Evolutionary conservation across 2,113 vertebrate species (phyloP).

Genomic region (Isurus oxyrinchus): DNA sequence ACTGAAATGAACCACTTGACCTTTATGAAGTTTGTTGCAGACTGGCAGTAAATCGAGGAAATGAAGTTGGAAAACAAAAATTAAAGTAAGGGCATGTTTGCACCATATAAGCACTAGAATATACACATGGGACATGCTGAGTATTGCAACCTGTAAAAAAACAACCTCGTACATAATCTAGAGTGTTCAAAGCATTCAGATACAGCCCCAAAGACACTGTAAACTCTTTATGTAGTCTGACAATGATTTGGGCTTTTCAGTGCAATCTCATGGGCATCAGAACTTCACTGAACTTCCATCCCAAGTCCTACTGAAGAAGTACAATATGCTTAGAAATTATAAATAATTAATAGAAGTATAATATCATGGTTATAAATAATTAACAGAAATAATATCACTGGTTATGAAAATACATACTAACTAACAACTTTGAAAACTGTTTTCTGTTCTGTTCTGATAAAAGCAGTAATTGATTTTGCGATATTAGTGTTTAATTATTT

Average conservation of each 20-base stretch:
- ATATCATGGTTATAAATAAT: neutral
- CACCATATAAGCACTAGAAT: neutral
- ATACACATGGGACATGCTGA: neutral
- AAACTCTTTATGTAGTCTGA: neutral
- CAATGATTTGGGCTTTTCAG: neutral
- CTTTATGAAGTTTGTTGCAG: neutral
- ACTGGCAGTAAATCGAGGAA: neutral
- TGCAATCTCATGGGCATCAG: neutral
- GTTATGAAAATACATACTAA: neutral
- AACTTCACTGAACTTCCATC: neutral
- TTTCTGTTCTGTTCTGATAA: neutral
- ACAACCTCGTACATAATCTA: neutral
- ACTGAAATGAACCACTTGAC: neutral
- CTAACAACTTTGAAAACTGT: neutral
- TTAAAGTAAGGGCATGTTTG: neutral
- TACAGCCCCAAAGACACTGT: neutral
- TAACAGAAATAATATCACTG: too few species aligned
- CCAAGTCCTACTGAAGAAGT: neutral
- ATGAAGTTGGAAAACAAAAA: neutral
- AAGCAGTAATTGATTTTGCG: neutral
- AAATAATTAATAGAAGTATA: constrained; percentile 13
- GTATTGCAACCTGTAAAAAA: neutral
- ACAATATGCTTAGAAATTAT: neutral
- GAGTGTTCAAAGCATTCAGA: neutral
- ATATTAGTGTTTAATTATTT: neutral